Evolutionary conservation across 2,113 vertebrate genomes (phyloP).

Genomic region (Thomomys bottae): DNA sequence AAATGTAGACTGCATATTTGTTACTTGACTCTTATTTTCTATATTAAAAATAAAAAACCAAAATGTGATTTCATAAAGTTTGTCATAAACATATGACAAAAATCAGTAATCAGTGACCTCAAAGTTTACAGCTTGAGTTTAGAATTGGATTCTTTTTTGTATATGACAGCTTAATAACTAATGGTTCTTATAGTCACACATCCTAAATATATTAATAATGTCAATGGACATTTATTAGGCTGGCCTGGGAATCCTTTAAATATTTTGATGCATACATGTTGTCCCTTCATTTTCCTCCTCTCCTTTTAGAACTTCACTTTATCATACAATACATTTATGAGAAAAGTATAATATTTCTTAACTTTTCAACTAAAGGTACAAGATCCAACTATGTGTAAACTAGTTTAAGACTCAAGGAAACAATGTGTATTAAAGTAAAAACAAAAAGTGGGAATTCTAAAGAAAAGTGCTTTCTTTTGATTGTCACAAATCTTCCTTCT

Average conservation of each 20-base stretch:
- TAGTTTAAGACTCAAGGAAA: neutral
- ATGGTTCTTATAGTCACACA: neutral
- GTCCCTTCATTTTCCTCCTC: neutral
- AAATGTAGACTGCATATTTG: neutral
- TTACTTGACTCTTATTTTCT: conserved; percentile 1
- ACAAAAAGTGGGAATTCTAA: conserved; percentile 28
- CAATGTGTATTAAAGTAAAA: conserved; percentile 7
- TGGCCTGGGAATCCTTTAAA: neutral
- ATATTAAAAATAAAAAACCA: neutral
- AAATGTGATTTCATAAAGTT: neutral
- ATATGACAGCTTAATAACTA: neutral
- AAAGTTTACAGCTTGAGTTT: neutral
- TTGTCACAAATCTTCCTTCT: conserved; percentile 8
- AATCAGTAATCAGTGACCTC: neutral
- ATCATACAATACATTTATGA: neutral
- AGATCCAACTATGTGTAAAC: neutral
- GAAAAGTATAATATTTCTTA: conserved; percentile 22
- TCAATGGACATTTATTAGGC: neutral
- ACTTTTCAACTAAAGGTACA: neutral
- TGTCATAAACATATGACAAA: neutral
- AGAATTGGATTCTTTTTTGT: neutral
- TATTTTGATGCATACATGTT: neutral
- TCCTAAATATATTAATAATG: neutral
- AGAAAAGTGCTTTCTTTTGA: conserved; percentile 23
- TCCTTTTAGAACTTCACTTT: conserved; percentile 17